phyloP scores from a whole-genome alignment of 2,797 vertebrate genomes.

The Columba guinea region DNA sequence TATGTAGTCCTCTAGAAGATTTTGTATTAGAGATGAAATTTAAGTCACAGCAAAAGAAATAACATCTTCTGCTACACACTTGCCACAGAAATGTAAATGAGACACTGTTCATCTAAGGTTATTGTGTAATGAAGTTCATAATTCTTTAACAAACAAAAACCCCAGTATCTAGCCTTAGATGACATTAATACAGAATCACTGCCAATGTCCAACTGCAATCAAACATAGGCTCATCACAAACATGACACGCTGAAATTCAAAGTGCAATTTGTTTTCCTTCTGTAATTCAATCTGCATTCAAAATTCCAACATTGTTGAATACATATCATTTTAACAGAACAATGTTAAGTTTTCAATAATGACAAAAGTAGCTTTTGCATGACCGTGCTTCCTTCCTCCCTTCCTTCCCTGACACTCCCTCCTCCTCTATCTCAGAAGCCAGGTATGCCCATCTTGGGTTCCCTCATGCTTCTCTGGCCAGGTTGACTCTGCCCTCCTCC shows the following conservation, averaged over 20 bases:
- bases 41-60: neutral
- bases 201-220: neutral
- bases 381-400: neutral
- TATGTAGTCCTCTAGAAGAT: neutral
- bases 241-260: neutral
- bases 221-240: neutral
- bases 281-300: neutral
- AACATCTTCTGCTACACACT: neutral
- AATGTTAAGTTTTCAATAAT: neutral
- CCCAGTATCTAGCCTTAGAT: neutral
- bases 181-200: neutral
- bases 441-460: neutral
- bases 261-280: neutral
- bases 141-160: neutral
- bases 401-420: neutral
- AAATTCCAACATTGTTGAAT: neutral
- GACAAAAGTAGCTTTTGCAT: neutral
- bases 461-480: neutral
- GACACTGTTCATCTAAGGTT: neutral
- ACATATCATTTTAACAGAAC: neutral
- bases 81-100: neutral
- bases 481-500: neutral
- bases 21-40: neutral
- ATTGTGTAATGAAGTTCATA: neutral
- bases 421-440: neutral